Conservation (phyloP, 1,140 invertebrate genomes). For the Brachionus koreanus region DNA sequence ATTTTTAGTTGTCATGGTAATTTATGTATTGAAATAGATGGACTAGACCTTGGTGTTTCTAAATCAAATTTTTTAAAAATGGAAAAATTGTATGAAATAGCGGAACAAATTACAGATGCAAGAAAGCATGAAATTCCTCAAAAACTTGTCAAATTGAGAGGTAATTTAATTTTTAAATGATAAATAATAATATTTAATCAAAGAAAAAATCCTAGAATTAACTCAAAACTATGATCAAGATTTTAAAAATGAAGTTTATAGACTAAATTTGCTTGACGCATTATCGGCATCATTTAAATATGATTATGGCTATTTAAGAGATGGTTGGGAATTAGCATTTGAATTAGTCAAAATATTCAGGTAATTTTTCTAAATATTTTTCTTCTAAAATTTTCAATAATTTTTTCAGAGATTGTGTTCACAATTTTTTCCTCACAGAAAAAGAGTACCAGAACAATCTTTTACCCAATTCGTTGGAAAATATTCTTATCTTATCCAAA, state of each 20-base stretch:
- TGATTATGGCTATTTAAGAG: constrained; percentile 18
- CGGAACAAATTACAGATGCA: not conserved
- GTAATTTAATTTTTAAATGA: not conserved
- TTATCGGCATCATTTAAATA: constrained; percentile 16
- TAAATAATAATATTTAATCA: not conserved
- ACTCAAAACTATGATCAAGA: not conserved
- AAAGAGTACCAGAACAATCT: constrained; percentile 10
- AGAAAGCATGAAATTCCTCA: constrained; percentile 19
- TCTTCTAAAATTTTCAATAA: not conserved
- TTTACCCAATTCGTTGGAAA: constrained; percentile 4
- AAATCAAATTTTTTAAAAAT: not conserved
- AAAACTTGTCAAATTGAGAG: constrained; percentile 25
- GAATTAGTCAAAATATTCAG: constrained; percentile 36
- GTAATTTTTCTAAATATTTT: not conserved
- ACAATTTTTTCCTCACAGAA: not conserved
- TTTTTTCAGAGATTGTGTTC: not conserved
- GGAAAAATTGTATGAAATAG: constrained; percentile 4
- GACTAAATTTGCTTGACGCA: constrained; percentile 11
- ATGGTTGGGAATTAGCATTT: not conserved
- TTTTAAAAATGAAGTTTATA: constrained; percentile 14
- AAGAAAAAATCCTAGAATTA: not conserved
- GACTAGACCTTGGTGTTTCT: not conserved
- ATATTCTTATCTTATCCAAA: constrained; percentile 21
- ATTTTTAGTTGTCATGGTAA: not conserved
- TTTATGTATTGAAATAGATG: not conserved